Conservation (phyloP, 2,797 vertebrate species). For the Sciurus carolinensis region DNA sequence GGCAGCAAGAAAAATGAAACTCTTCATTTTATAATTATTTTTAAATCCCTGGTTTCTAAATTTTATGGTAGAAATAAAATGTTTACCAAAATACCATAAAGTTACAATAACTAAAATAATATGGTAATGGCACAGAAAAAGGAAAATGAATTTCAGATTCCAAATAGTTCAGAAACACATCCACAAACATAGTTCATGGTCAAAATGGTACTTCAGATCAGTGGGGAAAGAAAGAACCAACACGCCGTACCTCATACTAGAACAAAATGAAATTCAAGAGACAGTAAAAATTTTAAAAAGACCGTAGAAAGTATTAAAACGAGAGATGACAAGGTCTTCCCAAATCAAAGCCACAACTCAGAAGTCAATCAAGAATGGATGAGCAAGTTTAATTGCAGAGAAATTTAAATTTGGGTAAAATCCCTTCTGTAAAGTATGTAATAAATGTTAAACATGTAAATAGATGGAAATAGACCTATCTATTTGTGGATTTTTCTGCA, state of each 20-base stretch:
- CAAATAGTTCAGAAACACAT: conserved; percentile 22
- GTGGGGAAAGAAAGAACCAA: not conserved
- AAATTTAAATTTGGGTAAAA: conserved; percentile 17
- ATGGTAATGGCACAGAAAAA: not conserved
- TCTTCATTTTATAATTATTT: conserved; percentile 36
- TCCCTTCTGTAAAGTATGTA: not conserved
- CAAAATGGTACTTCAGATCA: conserved; percentile 24
- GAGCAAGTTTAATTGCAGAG: conserved; percentile 15
- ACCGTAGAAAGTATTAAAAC: conserved; percentile 35
- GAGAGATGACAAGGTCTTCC: not conserved
- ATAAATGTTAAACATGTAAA: not conserved
- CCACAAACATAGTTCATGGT: not conserved
- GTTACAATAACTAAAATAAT: conserved; percentile 43
- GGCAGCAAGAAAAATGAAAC: conserved; percentile 28
- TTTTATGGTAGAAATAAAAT: conserved; percentile 45
- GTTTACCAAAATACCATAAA: conserved; percentile 11
- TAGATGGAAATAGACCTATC: not conserved
- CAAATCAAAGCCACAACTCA: conserved; percentile 50
- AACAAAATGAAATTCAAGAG: conserved; percentile 52
- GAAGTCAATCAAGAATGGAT: not conserved
- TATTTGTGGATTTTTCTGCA: not conserved
- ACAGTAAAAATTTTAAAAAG: not conserved
- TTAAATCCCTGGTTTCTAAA: conserved; percentile 55
- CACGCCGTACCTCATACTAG: not conserved
- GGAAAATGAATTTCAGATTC: conserved; percentile 36